phyloP scores from a whole-genome alignment of 2,113 vertebrate species.

The Tachycineta bicolor region DNA sequence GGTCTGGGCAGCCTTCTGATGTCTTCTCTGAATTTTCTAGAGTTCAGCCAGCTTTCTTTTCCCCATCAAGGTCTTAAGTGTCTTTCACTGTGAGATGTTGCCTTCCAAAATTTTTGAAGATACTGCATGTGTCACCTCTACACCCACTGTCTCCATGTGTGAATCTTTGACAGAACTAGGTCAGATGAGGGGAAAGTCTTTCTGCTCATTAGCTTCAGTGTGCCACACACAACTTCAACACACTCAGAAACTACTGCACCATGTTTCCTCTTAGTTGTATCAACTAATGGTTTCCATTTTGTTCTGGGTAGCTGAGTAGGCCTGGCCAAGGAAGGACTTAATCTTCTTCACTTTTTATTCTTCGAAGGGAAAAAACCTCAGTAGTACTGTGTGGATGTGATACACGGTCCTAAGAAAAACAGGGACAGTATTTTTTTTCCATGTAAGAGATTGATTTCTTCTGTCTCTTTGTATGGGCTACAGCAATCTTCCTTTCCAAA shows the following conservation, averaged over 20 bases:
- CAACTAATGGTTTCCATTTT: neutral
- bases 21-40: neutral
- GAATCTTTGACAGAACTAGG: slow-evolving; percentile 61
- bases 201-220: neutral
- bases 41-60: neutral
- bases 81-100: neutral
- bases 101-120: slow-evolving; percentile 12
- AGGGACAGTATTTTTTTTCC: neutral
- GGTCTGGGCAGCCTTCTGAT: neutral
- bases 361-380: neutral
- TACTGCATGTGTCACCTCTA: slow-evolving; percentile 22
- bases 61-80: neutral
- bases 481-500: neutral
- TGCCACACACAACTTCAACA: neutral
- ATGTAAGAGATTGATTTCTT: neutral
- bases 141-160: slow-evolving; percentile 38
- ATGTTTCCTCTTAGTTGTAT: neutral
- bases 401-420: neutral
- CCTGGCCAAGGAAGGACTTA: neutral
- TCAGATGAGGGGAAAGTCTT: slow-evolving; percentile 29
- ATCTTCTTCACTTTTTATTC: neutral
- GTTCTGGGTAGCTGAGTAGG: neutral
- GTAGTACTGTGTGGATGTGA: neutral
- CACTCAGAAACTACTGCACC: neutral
- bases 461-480: neutral